Conservation (phyloP, 2,113 vertebrate genomes). For the Gallinago media region DNA sequence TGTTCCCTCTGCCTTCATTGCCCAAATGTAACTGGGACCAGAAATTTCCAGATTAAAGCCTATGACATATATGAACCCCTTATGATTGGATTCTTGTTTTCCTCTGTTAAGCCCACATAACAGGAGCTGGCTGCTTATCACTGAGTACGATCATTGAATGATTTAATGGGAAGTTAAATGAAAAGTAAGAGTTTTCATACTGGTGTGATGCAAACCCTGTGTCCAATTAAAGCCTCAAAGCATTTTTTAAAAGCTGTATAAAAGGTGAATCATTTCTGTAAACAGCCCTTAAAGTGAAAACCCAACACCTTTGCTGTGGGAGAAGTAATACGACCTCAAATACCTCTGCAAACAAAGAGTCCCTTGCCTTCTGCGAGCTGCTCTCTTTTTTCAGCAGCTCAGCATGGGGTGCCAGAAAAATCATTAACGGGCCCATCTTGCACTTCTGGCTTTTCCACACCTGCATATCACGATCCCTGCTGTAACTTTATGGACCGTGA, state of each 20-base stretch:
- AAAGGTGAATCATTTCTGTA: conserved; percentile 65
- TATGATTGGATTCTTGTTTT: background rate
- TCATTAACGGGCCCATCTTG: conserved; percentile 69
- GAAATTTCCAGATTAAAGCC: background rate
- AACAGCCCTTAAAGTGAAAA: conserved; percentile 53
- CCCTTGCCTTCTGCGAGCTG: background rate
- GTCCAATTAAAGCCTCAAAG: conserved; percentile 57
- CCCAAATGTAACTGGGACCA: background rate
- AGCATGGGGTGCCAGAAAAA: conserved; percentile 72
- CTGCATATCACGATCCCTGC: conserved; percentile 72
- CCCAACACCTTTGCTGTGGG: conserved; percentile 61
- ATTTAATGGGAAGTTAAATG: background rate
- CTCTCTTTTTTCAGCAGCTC: conserved; percentile 53
- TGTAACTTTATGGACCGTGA: conserved; percentile 82
- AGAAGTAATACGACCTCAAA: conserved; percentile 25
- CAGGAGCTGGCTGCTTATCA: background rate
- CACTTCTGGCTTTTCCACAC: conserved; percentile 78
- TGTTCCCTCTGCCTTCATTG: background rate
- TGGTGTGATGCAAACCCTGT: background rate
- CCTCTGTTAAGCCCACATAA: background rate
- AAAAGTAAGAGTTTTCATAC: conserved; percentile 49
- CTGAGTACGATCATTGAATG: background rate
- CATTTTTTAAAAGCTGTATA: conserved; percentile 66
- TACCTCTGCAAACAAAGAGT: conserved; percentile 66
- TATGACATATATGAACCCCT: background rate